Base-by-base conservation (phyloP, 2,797 vertebrate genomes). In the Channa striata region DNA sequence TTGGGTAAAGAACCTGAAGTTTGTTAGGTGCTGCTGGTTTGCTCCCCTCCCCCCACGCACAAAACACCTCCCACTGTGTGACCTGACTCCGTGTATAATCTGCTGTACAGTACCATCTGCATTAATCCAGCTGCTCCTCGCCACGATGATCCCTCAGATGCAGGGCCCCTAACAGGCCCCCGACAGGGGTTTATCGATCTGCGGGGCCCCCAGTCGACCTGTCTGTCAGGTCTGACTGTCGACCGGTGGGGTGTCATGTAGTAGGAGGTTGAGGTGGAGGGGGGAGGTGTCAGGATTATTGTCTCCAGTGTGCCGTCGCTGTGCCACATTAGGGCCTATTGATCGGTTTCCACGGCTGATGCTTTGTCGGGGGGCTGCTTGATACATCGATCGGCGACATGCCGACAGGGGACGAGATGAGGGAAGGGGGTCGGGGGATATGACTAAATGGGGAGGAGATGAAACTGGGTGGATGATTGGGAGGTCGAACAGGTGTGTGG, bases 261-360 rank as follows among this genome's bases (percentile, higher is more conserved):
- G 64, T 13, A 66, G 57, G 49, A 58, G 82, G 64, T 47, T 51
- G 37, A 37, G 58, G 56, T 30, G 36, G 68, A 49, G 54, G 59
- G n/a, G 48, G 44, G 42, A 72, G 81, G 87, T 85, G 83, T 89
- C 84, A 88, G 88, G 88, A 91, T 91, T 74, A 88, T 86, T 85
- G 91, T 93, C 92, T 93, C 92, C 91, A 85, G 89, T 77, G 85
- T 59, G 86, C 80, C 83, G 85, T 74, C 84, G 78, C 90, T 79
- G 84, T 49, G 78, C 83, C 90, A 89, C 91, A 92, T 94, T 93
- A 93, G 89, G 77, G 82, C 59, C 62, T 93, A 93, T 94, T 89
- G 94, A 94, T 94, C 86, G 70, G 85, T 86, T 86, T 91, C 82
- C 78, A 54, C 71, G 81, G 90, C 88, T 85, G 90, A 82, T 72